Evolutionary conservation across 2,888 invertebrate species (phyloP), one percentile per base, ranked within the genome.

Genomic region (Dinocampus coccinellae): DNA sequence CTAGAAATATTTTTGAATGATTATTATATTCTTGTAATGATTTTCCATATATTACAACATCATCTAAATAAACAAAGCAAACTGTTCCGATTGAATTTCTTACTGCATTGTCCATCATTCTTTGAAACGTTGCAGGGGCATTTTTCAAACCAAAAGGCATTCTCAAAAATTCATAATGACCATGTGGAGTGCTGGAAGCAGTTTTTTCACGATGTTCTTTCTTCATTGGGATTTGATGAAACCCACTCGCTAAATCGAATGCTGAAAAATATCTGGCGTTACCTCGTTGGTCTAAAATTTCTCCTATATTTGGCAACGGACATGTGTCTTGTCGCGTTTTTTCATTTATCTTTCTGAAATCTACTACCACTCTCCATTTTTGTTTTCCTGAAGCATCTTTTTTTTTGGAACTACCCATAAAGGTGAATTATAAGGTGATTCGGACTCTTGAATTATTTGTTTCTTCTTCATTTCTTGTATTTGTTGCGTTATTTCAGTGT

Each of bases 221-320:
- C 16, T 70, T 64, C 70, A 75, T 69, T 22, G 78, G 75, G 16
- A 80, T 76, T 67, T 81, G 79, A 58, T 82, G 78, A 52, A 78
- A 80, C 1, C 80, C 79, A 9, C 70, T 73, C 3, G 78, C 77
- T 0, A 80, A 36, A 55, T 81, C 79, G 1, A 81, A 70, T 1
- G 77, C 77, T 0, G 77, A 73, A 64, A 79, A 81, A 63, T 79
- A 80, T 1, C 70, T 58, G 2, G 72, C 60, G 53, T 72, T 72
- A 1, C 79, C 77, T 52, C 80, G 65, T 68, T 81, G 76, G 24
- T 76, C 78, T 9, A 78, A 53, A 52, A 79, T 73, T 36, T 76
- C 75, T 1, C 53, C 42, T 1, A 71, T 73, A n/a, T 67, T 71
- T 29, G 66, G 70, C 6, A 73, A 22, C 0, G 72, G 69, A 26